phyloP scores from a whole-genome alignment of 2,113 vertebrate species.

The Bufo bufo region DNA sequence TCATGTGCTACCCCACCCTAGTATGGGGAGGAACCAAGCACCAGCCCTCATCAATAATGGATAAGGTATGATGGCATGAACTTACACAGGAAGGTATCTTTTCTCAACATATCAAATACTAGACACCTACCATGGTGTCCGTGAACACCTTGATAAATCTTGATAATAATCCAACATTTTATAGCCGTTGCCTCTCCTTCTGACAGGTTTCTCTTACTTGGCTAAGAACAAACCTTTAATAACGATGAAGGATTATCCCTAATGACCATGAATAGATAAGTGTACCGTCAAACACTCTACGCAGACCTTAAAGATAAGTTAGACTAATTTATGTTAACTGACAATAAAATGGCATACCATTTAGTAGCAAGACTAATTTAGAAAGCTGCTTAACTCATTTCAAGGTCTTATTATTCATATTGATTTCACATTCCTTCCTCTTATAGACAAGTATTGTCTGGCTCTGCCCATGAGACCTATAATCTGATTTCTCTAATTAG shows the following conservation, averaged over 20 bases:
- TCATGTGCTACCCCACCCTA: background rate
- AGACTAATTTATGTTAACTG: background rate
- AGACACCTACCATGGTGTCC: background rate
- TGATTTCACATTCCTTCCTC: conserved; percentile 26
- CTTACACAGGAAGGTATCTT: background rate
- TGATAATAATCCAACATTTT: background rate
- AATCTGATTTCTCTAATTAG: conserved; percentile 34
- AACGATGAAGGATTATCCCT: background rate
- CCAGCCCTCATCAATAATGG: background rate
- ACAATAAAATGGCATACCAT: conserved; percentile 16
- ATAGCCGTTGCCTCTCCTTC: background rate
- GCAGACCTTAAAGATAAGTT: background rate
- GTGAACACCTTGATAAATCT: no score
- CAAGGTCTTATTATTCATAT: conserved; percentile 14
- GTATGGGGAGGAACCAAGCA: background rate
- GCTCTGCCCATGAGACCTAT: conserved; percentile 28
- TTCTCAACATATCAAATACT: no score
- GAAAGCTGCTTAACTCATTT: conserved; percentile 21
- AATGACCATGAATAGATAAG: conserved; percentile 12
- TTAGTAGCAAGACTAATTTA: background rate
- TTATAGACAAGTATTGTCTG: conserved; percentile 27
- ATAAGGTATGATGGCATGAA: background rate
- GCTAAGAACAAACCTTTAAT: background rate
- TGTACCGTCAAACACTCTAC: background rate
- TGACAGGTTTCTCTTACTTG: background rate